phyloP scores from a whole-genome alignment of 2,797 vertebrate genomes.

The Calcarius lapponicus region DNA sequence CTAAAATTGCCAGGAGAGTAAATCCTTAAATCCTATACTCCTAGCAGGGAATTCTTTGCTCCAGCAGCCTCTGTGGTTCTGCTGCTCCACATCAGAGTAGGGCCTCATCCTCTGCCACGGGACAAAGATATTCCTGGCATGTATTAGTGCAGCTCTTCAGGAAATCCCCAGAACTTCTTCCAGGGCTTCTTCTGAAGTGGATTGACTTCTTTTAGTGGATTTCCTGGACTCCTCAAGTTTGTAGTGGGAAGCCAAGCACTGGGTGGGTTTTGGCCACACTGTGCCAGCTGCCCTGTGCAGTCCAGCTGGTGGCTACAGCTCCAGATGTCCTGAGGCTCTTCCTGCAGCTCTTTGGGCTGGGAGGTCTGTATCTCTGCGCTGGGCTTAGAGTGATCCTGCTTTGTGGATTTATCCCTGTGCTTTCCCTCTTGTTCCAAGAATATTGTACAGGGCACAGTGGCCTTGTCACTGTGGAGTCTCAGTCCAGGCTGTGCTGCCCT shows the following conservation, averaged over 20 bases:
- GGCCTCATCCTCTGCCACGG: fast-evolving
- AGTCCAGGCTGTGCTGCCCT: not conserved
- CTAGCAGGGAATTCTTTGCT: not conserved
- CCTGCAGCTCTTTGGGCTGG: not conserved
- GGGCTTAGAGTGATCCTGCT: not conserved
- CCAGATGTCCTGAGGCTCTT: not conserved
- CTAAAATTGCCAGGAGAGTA: not conserved
- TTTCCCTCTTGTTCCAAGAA: not conserved
- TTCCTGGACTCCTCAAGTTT: not conserved
- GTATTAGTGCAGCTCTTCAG: not conserved
- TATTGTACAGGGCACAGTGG: fast-evolving
- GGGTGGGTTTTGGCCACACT: not conserved
- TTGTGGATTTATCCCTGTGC: not conserved
- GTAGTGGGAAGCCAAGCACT: not conserved
- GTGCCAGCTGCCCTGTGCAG: not conserved
- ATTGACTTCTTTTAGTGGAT: not conserved
- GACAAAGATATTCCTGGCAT: not conserved
- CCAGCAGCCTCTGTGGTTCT: not conserved
- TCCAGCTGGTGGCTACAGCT: not conserved
- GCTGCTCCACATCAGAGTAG: not conserved
- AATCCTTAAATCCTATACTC: not conserved
- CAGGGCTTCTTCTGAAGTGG: not conserved
- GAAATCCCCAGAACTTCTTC: not conserved
- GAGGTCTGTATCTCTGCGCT: not conserved
- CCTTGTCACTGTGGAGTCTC: fast-evolving